Base-by-base conservation (phyloP, 2,888 invertebrate genomes). In the Lasius fuliginosus region DNA sequence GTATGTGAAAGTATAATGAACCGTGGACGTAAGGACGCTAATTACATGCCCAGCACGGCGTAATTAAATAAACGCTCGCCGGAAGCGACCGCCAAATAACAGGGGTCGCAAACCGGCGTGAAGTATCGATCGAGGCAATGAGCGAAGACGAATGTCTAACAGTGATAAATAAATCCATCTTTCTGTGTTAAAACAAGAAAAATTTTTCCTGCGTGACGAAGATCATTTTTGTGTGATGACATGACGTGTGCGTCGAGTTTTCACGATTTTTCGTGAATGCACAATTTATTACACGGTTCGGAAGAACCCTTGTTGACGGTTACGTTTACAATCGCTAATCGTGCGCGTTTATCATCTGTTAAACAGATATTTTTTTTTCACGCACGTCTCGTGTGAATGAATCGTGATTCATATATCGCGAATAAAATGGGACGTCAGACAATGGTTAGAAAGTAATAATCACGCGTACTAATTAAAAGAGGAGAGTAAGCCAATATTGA, bases 1-100 rank as follows among this genome's bases (percentile, higher is more conserved):
- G 74, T 83, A 82, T 83, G 89, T 86, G 83, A 91, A 90, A 89
- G 87, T 85, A 86, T 88, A 89, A 87, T 87, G 87, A 86, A 88
- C 77, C 85, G 74, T 27, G 73, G 49, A 23, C 23, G 23, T 53
- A 71, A 58, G 69, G 49, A 82, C 74, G 71, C 23, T 73, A 71
- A 82, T 85, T 82, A 74, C 67, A 6, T 1, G 53, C 58, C 27
- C 40, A 73, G 56, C 1, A 68, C 67, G 75, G 73, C 8, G 8
- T 85, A 83, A 85, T 83, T 83, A 83, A 62, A 46, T 60, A 18
- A 67, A 67, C 68, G 46, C 30, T 68, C n/a, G 56, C 68, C 68
- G 69, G 79, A 79, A 69, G 69, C 11, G 33, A 40, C 5, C 69
- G 53, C n/a, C 42, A n/a, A 58, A 69, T 33, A 58, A 36, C 56